Percentiles rank a stretch among this genome's conserved stretches.
Conservation (phyloP, 1,140 invertebrate species). For the Drosophila mauritiana region DNA sequence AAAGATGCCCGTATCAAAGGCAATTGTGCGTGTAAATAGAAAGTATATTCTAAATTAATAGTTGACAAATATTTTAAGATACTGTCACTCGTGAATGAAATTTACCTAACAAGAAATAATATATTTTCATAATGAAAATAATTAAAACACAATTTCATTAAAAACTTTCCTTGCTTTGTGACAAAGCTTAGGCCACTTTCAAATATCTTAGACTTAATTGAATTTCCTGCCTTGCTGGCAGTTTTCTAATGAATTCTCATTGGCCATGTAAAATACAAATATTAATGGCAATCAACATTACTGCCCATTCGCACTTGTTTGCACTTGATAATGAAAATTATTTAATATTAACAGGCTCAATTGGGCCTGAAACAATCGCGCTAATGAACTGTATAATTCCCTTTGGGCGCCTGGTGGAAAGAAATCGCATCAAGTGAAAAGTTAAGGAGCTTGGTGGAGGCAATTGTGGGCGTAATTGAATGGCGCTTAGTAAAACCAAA, state of each 20-base stretch:
- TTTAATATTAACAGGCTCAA: constrained; percentile 72
- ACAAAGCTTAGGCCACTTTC: neutral
- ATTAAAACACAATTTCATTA: too few relatives aligned
- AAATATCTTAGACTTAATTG: neutral
- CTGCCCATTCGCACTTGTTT: constrained; percentile 67
- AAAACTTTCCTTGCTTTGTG: neutral
- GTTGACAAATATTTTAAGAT: too few relatives aligned
- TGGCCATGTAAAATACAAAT: neutral
- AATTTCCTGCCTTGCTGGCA: constrained; percentile 7
- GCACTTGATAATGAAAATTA: constrained; percentile 75
- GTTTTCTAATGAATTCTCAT: neutral
- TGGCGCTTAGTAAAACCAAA: constrained; percentile 63
- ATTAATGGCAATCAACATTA: constrained; percentile 58
- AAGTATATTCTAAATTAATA: too few relatives aligned
- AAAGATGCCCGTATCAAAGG: too few relatives aligned
- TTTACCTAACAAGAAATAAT: too few relatives aligned
- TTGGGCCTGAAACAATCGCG: constrained; percentile 61
- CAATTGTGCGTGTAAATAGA: too few relatives aligned
- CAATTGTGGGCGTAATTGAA: constrained; percentile 67
- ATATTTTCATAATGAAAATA: neutral
- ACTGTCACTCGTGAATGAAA: too few relatives aligned
- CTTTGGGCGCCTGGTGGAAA: constrained; percentile 13
- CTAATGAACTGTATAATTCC: constrained; percentile 75
- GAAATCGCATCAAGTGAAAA: constrained; percentile 14
- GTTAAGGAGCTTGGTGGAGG: neutral